A percentile compares a stretch with the other conserved stretches of the same genome.
phyloP scores from a whole-genome alignment of 2,113 vertebrate genomes.

The Sula dactylatra region DNA sequence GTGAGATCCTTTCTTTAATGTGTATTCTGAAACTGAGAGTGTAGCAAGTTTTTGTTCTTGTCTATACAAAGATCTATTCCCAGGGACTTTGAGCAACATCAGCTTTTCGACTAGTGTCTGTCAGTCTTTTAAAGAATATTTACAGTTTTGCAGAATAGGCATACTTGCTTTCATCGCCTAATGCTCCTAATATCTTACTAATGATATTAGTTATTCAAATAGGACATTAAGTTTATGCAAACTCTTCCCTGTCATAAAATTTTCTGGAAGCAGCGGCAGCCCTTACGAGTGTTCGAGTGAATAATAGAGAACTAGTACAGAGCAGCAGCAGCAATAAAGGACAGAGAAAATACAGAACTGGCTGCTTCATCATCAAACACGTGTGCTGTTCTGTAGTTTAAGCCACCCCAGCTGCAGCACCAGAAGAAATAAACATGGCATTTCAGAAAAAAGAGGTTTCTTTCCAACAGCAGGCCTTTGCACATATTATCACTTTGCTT shows the following conservation, averaged over 20 bases:
- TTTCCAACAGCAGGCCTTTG: not conserved
- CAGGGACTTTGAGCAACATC: not conserved
- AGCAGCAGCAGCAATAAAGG: not conserved
- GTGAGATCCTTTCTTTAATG: not conserved
- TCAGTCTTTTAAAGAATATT: not conserved
- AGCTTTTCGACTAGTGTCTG: not conserved
- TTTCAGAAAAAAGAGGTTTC: not conserved
- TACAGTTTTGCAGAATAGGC: not conserved
- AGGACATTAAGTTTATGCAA: not conserved
- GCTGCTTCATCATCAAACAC: not conserved
- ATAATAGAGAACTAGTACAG: not conserved
- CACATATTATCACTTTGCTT: slow-evolving; percentile 55
- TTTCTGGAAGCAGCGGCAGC: not conserved
- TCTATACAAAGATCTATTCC: not conserved
- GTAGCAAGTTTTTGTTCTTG: not conserved
- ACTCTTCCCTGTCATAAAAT: not conserved
- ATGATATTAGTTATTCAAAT: not conserved
- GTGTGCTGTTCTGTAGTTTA: not conserved
- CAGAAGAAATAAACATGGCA: not conserved
- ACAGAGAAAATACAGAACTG: not conserved
- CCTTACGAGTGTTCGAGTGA: not conserved
- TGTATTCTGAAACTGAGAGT: not conserved
- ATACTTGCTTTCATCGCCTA: not conserved
- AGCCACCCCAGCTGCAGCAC: not conserved
- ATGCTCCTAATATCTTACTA: not conserved